These are phyloP conservation scores for Myodes glareolus DNA, from an alignment of 2,113 vertebrate genomes.

Conservation along the genomic window DNA sequence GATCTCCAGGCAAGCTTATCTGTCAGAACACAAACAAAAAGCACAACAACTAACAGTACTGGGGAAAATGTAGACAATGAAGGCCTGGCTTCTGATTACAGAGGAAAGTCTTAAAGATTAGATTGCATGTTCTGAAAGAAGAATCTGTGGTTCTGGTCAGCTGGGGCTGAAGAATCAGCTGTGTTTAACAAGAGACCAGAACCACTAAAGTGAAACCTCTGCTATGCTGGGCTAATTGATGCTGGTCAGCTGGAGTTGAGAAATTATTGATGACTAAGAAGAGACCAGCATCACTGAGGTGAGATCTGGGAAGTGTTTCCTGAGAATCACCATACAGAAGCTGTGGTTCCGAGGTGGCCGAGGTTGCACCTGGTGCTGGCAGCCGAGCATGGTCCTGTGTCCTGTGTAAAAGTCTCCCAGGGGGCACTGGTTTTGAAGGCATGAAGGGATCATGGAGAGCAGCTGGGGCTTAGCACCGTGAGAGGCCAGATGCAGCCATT, in stretches of 20 bases:
- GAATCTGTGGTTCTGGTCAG: neutral
- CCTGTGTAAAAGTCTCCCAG: neutral
- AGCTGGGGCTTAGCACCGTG: neutral
- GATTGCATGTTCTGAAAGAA: neutral
- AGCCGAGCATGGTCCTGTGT: neutral
- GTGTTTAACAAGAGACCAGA: neutral
- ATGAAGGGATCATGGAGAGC: neutral
- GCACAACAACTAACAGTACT: neutral
- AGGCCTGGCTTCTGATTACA: neutral
- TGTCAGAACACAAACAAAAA: no score
- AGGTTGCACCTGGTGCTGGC: neutral
- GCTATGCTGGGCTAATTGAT: neutral
- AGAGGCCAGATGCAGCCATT: neutral
- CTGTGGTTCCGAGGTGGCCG: neutral
- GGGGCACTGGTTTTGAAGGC: neutral
- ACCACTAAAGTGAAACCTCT: neutral
- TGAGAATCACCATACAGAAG: neutral
- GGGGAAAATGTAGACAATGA: neutral
- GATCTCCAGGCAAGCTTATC: no score
- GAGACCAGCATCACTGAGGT: neutral
- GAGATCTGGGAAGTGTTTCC: neutral
- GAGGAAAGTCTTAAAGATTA: neutral
- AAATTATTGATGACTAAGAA: neutral
- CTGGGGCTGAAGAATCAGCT: neutral
- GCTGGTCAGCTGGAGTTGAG: neutral